Base-by-base conservation (phyloP, 2,888 invertebrate species). In the Cantharis nigra region DNA sequence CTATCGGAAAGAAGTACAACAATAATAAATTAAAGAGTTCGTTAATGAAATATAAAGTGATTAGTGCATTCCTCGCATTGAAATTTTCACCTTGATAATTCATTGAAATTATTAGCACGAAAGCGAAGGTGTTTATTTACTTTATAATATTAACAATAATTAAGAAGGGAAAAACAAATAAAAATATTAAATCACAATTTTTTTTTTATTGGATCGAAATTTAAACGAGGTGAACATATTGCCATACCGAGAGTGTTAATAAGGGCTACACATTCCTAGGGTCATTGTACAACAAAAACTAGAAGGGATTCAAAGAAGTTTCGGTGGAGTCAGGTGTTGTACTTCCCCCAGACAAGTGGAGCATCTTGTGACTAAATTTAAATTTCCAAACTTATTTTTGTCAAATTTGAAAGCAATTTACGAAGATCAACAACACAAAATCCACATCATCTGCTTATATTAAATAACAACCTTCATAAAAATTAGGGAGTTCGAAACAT, bases 251-350 rank as follows among this genome's bases (percentile, higher is more conserved):
- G n/a, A 49, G 49, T 49, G 63, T 49, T 26, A 64, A 30, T 67
- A 71, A 75, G 75, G 75, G 75, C 75, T 71, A 71, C 75, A n/a
- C 49, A 75, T 75, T 75, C 71, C 75, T 74, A 75, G 71, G 75
- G 75, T 75, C 75, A 75, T 75, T 71, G 75, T 75, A 62, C 70
- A 75, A 67, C 65, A 70, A 75, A 67, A 75, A 75, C 70, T 70
- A 71, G 75, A 75, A 69, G 67, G 71, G 71, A 70, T 71, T 71
- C 23, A 9, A 26, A 67, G 23, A 7, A 67, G 71, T 49, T 67
- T 71, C 30, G 67, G 23, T 5, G 49, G n/a, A 28, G 71, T 75
- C 75, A 75, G 75, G 75, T 75, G 75, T 70, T 75, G 75, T 70
- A 67, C 71, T 65, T 20, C 65, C 30, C 26, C 28, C 62, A 69